Percentiles rank a stretch among this genome's conserved stretches.
phyloP scores from a whole-genome alignment of 2,888 invertebrate genomes.

The Agrotis clavis region DNA sequence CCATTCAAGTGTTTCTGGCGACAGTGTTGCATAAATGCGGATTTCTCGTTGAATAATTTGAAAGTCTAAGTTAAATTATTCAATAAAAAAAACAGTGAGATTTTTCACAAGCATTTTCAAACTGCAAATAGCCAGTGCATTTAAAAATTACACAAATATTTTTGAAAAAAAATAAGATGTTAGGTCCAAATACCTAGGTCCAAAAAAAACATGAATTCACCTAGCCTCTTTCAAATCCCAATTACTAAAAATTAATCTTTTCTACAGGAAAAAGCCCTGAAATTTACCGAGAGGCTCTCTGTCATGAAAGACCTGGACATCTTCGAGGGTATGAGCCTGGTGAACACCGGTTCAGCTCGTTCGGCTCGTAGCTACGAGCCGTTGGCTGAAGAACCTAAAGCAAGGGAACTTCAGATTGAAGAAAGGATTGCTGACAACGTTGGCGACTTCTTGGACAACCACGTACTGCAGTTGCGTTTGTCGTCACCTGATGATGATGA shows the following conservation, averaged over 20 bases:
- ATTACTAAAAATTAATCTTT: slow-evolving; percentile 8
- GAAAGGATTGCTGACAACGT: slow-evolving; percentile 86
- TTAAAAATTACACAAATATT: not conserved
- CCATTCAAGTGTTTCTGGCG: slow-evolving; percentile 9
- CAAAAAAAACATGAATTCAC: not conserved
- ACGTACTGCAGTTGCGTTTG: slow-evolving; percentile 87
- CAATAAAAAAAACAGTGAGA: not conserved
- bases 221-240: not conserved
- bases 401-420: slow-evolving; percentile 85
- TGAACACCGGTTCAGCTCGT: slow-evolving; percentile 88
- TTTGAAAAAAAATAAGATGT: not conserved
- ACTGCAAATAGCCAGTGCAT: not conserved
- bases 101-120: not conserved
- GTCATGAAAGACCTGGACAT: slow-evolving; percentile 89
- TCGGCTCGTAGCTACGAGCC: slow-evolving; percentile 88
- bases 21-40: slow-evolving; percentile 1
- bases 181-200: not conserved
- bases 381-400: slow-evolving; percentile 84
- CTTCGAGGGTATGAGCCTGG: slow-evolving; percentile 88
- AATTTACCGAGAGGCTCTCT: slow-evolving; percentile 91
- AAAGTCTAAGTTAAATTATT: not conserved
- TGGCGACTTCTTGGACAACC: slow-evolving; percentile 86
- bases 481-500: slow-evolving; percentile 80
- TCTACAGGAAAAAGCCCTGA: slow-evolving; percentile 91
- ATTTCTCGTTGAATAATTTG: not conserved